Base-by-base conservation (phyloP, 2,888 invertebrate species). In the Hydrotaea diabolus region DNA sequence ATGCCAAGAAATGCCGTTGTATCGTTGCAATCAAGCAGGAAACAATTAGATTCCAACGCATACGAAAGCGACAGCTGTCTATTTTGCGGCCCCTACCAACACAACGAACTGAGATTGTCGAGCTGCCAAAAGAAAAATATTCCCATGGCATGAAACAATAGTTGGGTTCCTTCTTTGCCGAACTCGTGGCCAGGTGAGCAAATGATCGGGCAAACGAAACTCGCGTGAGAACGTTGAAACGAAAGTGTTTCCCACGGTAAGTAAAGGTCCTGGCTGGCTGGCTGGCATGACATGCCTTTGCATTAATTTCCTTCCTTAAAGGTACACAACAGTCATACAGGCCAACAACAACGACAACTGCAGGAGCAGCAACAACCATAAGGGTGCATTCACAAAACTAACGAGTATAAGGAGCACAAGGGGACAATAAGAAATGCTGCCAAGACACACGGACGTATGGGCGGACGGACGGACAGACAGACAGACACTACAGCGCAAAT, bases 171-270 rank as follows among this genome's bases (percentile, higher is more conserved):
- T 43, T 36, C 17, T 9, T 49, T 23, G 55, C 80, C 74, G n/a
- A 78, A 79, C 85, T 85, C 79, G 85, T 84, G 89, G 89, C 91
- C 92, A 92, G 92, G 92, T 92, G 92, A 91, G 90, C 89, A 88
- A 86, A 73, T 66, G 31, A 11, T 23, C 46, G 8, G 36, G 19
- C 39, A 66, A 71, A 77, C 74, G 72, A 66, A 87, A 86, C 88
- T 87, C 86, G 91, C 92, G 92, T 92, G 92, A 92, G 92, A 92
- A 92, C 90, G 91, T 87, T 89, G 89, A 87, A 88, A 88, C 87
- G 90, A 91, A 90, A 91, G 90, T 89, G 90, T 90, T 92, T 92
- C 92, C 92, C 92, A 92, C 92, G 92, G 89, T 91, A 77, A 79
- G 85, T 86, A 86, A 87, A 86, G 87, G 84, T 88, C 89, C 90